Base-by-base conservation (phyloP, 2,797 vertebrate genomes). In the Octomys mimax region DNA sequence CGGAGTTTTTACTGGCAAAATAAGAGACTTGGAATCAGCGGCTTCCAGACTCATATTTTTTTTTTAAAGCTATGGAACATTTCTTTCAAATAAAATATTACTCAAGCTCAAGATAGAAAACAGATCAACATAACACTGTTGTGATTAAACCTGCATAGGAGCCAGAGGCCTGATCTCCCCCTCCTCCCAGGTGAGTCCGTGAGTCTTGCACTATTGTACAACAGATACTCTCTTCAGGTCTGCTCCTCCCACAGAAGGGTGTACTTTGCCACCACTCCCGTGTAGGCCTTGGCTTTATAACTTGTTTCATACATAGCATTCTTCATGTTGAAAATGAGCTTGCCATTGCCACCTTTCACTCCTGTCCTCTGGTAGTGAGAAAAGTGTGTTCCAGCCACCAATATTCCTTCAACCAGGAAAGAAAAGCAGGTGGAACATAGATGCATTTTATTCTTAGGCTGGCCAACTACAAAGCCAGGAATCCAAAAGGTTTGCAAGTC, bases 31-130 rank as follows among this genome's bases (percentile, higher is more conserved):
- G 33, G 22, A 89, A 71, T 83, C 61, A 66, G 62, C 91, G 16
- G 5, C 77, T 86, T 75, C 13, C 52, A 73, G 86, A 46, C 22
- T 52, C 18, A 46, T 79, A 39, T 42, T 71, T 68, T 59, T 7
- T n/a, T 7, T 36, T 59, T 52, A 10, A 61, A 84, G 24, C 42
- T 73, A 42, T 28, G 14, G 71, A 81, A 75, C 39, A 54, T 13
- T 87, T 96, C 68, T 94, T 87, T 91, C 59, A 94, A 84, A 75
- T 93, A 85, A 93, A 94, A 46, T 84, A 92, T 84, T 71, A 87
- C 57, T 95, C 39, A 90, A 92, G 39, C 21, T 62, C 57, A 77
- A 64, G 42, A 71, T 2, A 88, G 78, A 89, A 94, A 89, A 85
- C 33, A 83, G 19, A 87, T 94, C 19, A 81, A 83, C 92, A 61